Conservation (phyloP, 2,888 invertebrate genomes). For the Galerucella nymphaeae region DNA sequence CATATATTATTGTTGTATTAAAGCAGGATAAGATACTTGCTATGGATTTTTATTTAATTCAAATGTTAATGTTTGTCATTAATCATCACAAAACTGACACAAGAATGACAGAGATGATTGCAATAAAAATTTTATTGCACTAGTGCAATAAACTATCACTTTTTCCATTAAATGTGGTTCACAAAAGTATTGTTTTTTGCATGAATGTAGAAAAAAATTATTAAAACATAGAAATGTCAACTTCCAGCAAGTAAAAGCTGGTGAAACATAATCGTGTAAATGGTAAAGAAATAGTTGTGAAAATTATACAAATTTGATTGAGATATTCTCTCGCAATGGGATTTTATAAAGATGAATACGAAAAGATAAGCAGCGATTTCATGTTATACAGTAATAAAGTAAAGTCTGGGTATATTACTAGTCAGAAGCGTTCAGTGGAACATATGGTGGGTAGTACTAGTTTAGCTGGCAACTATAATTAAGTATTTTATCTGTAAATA, state of each 20-base stretch:
- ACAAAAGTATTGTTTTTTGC: too few relatives aligned
- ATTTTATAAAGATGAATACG: conserved; percentile 45
- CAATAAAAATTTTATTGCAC: too few relatives aligned
- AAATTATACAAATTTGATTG: conserved; percentile 49
- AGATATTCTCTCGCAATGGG: conserved; percentile 48
- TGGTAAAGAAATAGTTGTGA: conserved; percentile 36
- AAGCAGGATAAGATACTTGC: too few relatives aligned
- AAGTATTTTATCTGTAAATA: background rate
- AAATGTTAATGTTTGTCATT: too few relatives aligned
- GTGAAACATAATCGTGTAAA: background rate
- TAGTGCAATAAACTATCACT: too few relatives aligned
- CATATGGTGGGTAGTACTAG: conserved; percentile 30
- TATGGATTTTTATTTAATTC: too few relatives aligned
- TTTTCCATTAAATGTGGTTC: too few relatives aligned
- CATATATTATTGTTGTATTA: too few relatives aligned
- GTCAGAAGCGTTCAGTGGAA: conserved; percentile 47
- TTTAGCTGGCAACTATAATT: background rate
- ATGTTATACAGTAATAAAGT: conserved; percentile 51
- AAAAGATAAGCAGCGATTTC: conserved; percentile 50
- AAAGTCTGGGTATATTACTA: conserved; percentile 43
- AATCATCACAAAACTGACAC: too few relatives aligned
- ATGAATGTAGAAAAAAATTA: too few relatives aligned
- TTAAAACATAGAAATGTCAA: background rate
- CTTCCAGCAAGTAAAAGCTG: background rate
- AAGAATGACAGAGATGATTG: too few relatives aligned